Conservation (phyloP, 2,888 invertebrate genomes). For the Dastarcus helophoroides region DNA sequence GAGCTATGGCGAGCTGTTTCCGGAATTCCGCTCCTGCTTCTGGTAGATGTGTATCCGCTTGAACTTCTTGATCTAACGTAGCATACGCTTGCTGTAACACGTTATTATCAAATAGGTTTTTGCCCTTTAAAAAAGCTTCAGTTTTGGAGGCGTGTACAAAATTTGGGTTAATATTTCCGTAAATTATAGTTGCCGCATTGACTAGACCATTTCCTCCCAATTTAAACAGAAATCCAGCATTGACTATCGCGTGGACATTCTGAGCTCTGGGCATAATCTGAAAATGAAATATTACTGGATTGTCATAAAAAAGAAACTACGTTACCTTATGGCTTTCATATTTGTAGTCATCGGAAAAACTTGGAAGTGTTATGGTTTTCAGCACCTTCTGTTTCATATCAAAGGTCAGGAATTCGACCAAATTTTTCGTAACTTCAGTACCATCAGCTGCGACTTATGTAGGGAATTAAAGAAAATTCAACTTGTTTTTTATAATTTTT, state of each 20-base stretch:
- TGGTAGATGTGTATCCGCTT: constrained; percentile 50
- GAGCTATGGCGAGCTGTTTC: constrained; percentile 54
- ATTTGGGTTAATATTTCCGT: constrained; percentile 48
- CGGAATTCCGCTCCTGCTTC: constrained; percentile 60
- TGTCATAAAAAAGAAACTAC: no score
- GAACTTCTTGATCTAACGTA: constrained; percentile 45
- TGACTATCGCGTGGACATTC: constrained; percentile 65
- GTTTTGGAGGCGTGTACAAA: constrained; percentile 42
- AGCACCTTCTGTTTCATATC: constrained; percentile 41
- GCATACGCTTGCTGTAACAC: constrained; percentile 38
- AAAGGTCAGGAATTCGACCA: constrained; percentile 32
- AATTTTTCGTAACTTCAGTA: constrained; percentile 15
- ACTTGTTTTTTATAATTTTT: no score
- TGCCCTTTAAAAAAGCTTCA: constrained; percentile 38
- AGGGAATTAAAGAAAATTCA: no score
- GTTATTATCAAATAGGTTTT: constrained; percentile 31
- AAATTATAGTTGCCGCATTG: constrained; percentile 47
- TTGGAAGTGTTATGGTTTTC: constrained; percentile 38
- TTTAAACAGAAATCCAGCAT: constrained; percentile 58
- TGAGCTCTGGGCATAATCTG: constrained; percentile 63
- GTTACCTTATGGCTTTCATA: constrained; percentile 28
- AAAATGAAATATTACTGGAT: constrained; percentile 16
- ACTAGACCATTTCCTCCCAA: constrained; percentile 38
- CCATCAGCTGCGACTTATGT: no score
- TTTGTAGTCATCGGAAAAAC: constrained; percentile 32